These are phyloP conservation scores for Tipula helvola DNA, from an alignment of 2,888 invertebrate species.

Conservation along the genomic window DNA sequence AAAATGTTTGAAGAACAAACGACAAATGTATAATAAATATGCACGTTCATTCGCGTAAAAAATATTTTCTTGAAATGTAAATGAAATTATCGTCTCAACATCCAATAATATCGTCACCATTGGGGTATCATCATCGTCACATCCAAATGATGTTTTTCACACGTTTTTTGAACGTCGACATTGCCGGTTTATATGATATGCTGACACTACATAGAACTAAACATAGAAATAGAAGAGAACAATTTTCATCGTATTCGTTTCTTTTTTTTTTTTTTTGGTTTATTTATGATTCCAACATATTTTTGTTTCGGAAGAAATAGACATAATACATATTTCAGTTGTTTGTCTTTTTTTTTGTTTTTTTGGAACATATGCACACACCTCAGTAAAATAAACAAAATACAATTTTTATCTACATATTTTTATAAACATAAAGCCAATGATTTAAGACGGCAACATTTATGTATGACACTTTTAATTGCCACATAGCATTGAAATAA, in stretches of 20 bases:
- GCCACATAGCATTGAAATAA: background rate
- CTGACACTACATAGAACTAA: background rate
- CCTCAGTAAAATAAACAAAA: background rate
- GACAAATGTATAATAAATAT: background rate
- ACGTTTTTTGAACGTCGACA: background rate
- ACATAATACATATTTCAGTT: background rate
- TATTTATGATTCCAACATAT: background rate
- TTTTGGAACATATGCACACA: background rate
- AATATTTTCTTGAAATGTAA: background rate
- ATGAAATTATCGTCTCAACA: background rate
- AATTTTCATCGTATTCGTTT: background rate
- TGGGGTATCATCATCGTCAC: background rate
- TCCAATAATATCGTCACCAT: background rate
- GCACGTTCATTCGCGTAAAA: background rate
- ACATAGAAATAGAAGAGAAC: background rate
- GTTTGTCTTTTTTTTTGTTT: background rate
- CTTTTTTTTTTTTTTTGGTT: background rate
- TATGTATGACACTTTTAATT: background rate
- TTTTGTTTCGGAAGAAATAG: background rate
- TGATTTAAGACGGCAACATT: background rate
- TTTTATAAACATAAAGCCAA: background rate
- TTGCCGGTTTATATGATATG: background rate
- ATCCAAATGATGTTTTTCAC: conserved; percentile 9
- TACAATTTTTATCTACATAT: background rate
- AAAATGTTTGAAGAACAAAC: background rate